Conservation (phyloP, 2,113 vertebrate genomes). For the Sander vitreus region DNA sequence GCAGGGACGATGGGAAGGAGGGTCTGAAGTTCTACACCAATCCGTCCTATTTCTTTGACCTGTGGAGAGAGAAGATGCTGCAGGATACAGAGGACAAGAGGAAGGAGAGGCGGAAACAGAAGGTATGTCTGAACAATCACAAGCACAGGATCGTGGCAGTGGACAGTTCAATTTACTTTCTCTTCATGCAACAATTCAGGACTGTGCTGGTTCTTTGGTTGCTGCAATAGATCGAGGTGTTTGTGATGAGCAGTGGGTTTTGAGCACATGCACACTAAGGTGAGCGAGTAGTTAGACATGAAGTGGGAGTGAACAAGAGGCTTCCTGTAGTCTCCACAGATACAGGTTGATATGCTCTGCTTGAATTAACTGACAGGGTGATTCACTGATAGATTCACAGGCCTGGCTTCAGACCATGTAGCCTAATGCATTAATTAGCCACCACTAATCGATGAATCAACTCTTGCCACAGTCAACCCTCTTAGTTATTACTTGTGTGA, state of each 20-base stretch:
- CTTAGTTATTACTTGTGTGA: constrained; percentile 63
- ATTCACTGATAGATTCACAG: constrained; percentile 44
- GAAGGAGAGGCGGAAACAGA: constrained; percentile 98
- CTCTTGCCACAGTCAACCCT: constrained; percentile 57
- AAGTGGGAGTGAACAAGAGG: neutral
- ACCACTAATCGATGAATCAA: constrained; percentile 56
- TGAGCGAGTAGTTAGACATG: constrained; percentile 3
- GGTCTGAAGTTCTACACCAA: constrained; percentile 99
- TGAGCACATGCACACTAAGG: neutral
- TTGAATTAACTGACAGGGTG: constrained; percentile 30
- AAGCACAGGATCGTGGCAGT: neutral
- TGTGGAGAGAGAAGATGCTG: constrained; percentile 99
- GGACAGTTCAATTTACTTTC: neutral
- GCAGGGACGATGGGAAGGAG: constrained; percentile 97
- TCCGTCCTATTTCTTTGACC: constrained; percentile 98
- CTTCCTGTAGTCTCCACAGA: constrained; percentile 20
- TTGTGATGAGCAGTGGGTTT: constrained; percentile 1
- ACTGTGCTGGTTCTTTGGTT: neutral
- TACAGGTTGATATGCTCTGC: constrained; percentile 32
- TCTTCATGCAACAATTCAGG: neutral
- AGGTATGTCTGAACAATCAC: constrained; percentile 84
- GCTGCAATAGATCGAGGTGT: neutral
- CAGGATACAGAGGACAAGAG: constrained; percentile 99
- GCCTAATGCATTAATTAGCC: constrained; percentile 60
- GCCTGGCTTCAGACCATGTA: constrained; percentile 28